Base-by-base conservation (phyloP, 2,797 vertebrate species). In the Hippoglossus hippoglossus region DNA sequence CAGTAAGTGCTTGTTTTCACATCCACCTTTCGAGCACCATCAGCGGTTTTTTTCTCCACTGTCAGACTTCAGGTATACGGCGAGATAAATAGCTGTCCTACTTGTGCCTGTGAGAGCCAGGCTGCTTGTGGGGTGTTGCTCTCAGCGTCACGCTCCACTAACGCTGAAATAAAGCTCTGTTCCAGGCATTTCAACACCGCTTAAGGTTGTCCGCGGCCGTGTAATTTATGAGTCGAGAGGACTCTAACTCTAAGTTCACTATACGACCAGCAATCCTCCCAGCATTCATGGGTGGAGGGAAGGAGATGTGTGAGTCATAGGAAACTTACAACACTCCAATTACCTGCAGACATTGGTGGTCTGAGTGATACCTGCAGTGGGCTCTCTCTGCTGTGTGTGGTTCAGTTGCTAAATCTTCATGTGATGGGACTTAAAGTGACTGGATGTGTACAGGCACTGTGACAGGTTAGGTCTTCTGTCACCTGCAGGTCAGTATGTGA, bases 151-250 rank as follows among this genome's bases (percentile, higher is more conserved):
- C 82, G 94, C 94, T 94, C 90, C 91, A 87, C 85, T 92, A 89
- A 55, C 81, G 56, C 84, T 94, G 93, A 95, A 94, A 94, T 94
- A 94, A 95, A 94, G 93, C 93, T 91, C 91, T 85, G 93, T 92
- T 94, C 87, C 86, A 92, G 85, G 90, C 89, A 91, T 95, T 95
- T 95, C 94, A 95, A 92, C 94, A 92, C 90, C 21, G 93, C 93
- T 94, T 94, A 93, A 94, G 93, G 90, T 92, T 94, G 93, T 93
- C 93, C 84, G 72, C 80, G 80, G 89, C 91, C 85, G 81, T 91
- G 86, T 94, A 93, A 95, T 94, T 94, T 94, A 94, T 94, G 93
- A 94, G 91, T 84, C 85, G 89, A 79, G 91, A 93, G 93, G 89
- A 90, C 89, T 87, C 18, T 6, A 85, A 89, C 88, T 59, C 77